Percentiles rank a stretch among this genome's conserved stretches.
These are phyloP conservation scores for Ranitomeya imitator DNA, from an alignment of 2,113 vertebrate species.

Conservation along the genomic window DNA sequence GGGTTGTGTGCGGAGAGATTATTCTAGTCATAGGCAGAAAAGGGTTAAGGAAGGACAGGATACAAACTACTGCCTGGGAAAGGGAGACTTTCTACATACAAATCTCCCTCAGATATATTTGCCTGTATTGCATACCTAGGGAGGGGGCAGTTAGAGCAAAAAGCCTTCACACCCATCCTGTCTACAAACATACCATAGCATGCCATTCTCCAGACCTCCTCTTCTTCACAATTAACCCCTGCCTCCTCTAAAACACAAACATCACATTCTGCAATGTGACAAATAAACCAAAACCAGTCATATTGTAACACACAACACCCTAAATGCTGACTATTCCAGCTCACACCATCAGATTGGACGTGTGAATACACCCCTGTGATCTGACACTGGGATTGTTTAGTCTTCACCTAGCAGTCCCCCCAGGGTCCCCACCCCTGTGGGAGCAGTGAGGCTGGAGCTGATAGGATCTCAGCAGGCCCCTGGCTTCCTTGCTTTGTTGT, in stretches of 20 bases:
- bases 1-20: background rate
- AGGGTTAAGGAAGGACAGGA: conserved; percentile 58
- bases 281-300: background rate
- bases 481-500: conserved; percentile 57
- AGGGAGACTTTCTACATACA: conserved; percentile 28
- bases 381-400: conserved; percentile 41
- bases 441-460: conserved; percentile 43
- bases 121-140: conserved; percentile 29
- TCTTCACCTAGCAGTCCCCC: conserved; percentile 54
- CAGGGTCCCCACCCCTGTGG: conserved; percentile 56
- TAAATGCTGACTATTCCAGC: background rate
- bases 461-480: conserved; percentile 57
- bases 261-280: background rate
- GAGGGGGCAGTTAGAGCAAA: conserved; percentile 44
- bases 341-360: background rate
- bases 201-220: conserved; percentile 23
- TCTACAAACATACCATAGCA: conserved; percentile 48
- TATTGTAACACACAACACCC: too few relatives aligned
- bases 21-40: conserved; percentile 59
- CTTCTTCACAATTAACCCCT: conserved; percentile 3
- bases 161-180: conserved; percentile 48
- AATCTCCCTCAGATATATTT: conserved; percentile 4
- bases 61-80: conserved; percentile 40
- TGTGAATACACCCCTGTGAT: background rate
- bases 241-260: background rate